Evolutionary conservation across 1,140 invertebrate species (phyloP).

Genomic region (Odontomachus brunneus): DNA sequence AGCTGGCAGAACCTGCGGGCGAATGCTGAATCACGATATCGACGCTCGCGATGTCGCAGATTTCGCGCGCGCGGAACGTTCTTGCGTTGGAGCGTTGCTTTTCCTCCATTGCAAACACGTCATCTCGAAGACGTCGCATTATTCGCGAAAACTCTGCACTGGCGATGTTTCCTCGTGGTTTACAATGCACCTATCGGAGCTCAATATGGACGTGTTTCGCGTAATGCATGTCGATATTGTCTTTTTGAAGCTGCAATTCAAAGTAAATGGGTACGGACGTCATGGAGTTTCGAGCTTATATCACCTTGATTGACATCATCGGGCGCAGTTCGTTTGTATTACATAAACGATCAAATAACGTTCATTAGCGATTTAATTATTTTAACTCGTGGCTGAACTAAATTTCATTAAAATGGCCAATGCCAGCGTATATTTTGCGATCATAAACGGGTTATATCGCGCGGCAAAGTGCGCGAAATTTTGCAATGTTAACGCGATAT

Average conservation of each 20-base stretch:
- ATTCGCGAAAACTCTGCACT: not conserved
- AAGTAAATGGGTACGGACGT: not conserved
- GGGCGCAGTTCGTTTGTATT: conserved; percentile 1
- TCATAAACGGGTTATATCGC: not conserved
- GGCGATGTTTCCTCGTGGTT: not conserved
- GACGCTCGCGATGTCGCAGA: not conserved
- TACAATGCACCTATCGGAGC: not conserved
- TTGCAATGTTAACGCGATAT: conserved; percentile 27
- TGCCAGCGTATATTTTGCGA: not conserved
- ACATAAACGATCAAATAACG: conserved; percentile 29
- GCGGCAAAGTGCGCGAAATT: not conserved
- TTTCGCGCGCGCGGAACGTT: not conserved
- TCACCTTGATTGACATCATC: conserved; percentile 1
- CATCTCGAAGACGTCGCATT: not conserved
- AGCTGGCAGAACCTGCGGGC: conserved; percentile 22
- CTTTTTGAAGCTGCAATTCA: not conserved
- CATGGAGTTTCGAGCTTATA: not conserved
- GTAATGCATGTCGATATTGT: not conserved
- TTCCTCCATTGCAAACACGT: not conserved
- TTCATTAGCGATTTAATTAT: conserved; percentile 45
- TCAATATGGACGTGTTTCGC: not conserved
- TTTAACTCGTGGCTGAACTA: conserved; percentile 15
- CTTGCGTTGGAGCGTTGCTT: too few species aligned
- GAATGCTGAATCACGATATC: conserved; percentile 35
- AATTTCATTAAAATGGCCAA: conserved; percentile 40